Evolutionary conservation across 2,797 vertebrate genomes (phyloP), one percentile per base, ranked within the genome.

Genomic region (Sphaeramia orbicularis): DNA sequence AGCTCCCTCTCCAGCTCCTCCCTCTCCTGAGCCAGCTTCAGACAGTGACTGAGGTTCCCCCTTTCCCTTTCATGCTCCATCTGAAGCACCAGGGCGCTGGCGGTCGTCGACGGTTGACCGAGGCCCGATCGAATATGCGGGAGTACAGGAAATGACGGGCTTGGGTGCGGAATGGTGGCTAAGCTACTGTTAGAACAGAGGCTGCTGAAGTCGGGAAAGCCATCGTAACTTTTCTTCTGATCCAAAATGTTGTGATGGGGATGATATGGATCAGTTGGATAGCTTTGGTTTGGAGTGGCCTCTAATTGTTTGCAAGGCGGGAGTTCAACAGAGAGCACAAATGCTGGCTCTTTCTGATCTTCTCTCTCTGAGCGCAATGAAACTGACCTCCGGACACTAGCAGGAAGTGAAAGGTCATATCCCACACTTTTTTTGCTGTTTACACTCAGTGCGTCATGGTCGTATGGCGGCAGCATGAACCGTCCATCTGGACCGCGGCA

Each of bases 401-500:
- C 8, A 3, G 70, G 55, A 15, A 15, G 61, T 1, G 59, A 52
- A 49, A 60, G 75, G 45, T 78, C 69, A 19, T 54, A 76, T 13
- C 49, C 80, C 36, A 27, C 42, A 32, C 55, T 87, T 56, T 74
- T 86, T 58, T 76, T 81, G 36, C 62, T 75, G 16, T 73, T 54
- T 49, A 81, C 27, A 54, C 70, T 86, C 16, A 55, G 1, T 0
- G 54, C 43, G 24, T 85, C 68, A 15, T 69, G 59, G 50, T 89
- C 80, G 49, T 71, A 85, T 0, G 43, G 36, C 14, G 78, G 65
- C 41, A 94, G 83, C 24, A 93, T 71, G 12, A 99, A 99, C 15
- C 96, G 95, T 0, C 97, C 97, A 1, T 99, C 97, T 0, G 96
- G 94, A n/a, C 96, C 96, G 0, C 97, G 91, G 51, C 92, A 91